A percentile compares a stretch with the other conserved stretches of the same genome.
These are phyloP conservation scores for Okamejei kenojei DNA, from an alignment of 2,797 vertebrate genomes.

Conservation along the genomic window DNA sequence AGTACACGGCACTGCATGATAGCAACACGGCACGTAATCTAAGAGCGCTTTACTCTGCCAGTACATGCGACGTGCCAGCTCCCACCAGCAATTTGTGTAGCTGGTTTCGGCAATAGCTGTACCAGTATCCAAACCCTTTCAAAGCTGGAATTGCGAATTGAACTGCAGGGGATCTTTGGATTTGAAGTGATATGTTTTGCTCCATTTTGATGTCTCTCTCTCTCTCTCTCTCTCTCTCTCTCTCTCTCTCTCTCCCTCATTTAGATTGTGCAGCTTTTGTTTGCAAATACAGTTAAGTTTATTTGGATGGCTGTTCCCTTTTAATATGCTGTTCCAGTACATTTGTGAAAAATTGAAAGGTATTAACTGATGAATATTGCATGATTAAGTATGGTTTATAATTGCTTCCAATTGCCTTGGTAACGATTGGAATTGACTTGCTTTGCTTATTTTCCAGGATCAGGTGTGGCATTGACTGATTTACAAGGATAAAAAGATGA, in stretches of 20 bases:
- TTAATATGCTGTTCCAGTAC: background rate
- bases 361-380: background rate
- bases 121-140: background rate
- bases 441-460: background rate
- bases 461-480: background rate
- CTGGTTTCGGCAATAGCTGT: background rate
- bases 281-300: background rate
- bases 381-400: too few species aligned
- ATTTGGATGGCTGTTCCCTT: background rate
- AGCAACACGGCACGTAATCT: background rate
- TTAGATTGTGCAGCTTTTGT: background rate
- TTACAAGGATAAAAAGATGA: constrained; percentile 72
- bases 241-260: background rate
- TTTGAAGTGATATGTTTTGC: background rate
- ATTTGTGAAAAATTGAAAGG: background rate
- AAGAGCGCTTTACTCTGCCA: background rate
- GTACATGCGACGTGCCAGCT: background rate
- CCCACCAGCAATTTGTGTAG: background rate
- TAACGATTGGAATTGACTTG: background rate
- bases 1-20: too few species aligned
- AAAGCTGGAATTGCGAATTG: background rate
- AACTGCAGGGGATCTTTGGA: background rate
- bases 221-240: too few species aligned
- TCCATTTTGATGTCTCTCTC: background rate
- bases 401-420: background rate